These are phyloP conservation scores for Magallana nippona DNA, from an alignment of 2,888 invertebrate species.

Conservation along the genomic window DNA sequence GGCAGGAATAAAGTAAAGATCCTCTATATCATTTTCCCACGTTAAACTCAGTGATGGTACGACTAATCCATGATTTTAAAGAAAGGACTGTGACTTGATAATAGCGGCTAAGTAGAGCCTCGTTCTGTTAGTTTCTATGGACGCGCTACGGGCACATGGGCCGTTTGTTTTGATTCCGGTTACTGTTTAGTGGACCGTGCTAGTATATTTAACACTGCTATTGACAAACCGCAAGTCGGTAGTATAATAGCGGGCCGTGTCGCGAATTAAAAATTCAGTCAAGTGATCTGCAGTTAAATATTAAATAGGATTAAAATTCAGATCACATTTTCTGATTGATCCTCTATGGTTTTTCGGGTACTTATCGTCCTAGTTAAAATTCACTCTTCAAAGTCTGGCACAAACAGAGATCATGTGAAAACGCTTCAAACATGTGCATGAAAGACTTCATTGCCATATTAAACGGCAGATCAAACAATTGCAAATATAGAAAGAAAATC, in stretches of 20 bases:
- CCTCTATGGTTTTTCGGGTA: neutral
- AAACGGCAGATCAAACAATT: neutral
- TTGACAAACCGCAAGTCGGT: neutral
- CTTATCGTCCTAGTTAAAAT: neutral
- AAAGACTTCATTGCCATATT: neutral
- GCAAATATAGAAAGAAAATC: too few species aligned
- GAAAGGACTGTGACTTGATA: neutral
- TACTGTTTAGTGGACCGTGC: slow-evolving; percentile 11
- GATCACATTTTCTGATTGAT: neutral
- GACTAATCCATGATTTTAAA: slow-evolving; percentile 29
- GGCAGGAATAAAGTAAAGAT: neutral
- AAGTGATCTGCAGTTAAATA: slow-evolving; percentile 26
- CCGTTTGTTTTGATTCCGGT: slow-evolving; percentile 46
- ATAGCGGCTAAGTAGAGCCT: slow-evolving; percentile 42
- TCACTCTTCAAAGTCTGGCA: neutral
- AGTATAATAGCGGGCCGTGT: neutral
- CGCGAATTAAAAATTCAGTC: slow-evolving; percentile 16
- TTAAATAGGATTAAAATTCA: slow-evolving; percentile 18
- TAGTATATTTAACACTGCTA: slow-evolving; percentile 1
- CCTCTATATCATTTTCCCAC: slow-evolving; percentile 23
- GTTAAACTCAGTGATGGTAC: neutral
- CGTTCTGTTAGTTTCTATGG: slow-evolving; percentile 58
- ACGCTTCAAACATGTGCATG: neutral
- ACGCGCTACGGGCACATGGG: slow-evolving; percentile 49
- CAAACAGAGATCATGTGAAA: neutral